phyloP scores from a whole-genome alignment of 2,797 vertebrate genomes.

The Mastacembelus armatus region DNA sequence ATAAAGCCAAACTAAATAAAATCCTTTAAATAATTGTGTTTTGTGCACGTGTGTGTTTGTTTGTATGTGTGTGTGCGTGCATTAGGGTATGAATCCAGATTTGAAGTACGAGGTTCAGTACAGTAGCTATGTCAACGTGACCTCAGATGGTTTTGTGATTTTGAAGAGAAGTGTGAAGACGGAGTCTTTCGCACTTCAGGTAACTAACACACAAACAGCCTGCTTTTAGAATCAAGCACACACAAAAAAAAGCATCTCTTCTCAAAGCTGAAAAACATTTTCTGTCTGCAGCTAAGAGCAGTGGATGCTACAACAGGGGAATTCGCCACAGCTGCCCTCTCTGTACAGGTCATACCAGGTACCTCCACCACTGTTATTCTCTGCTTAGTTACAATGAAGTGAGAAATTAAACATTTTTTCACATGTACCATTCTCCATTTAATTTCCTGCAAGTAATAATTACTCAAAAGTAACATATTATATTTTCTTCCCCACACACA shows the following conservation, averaged over 20 bases:
- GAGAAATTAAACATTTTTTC: background rate
- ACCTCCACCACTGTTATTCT: conserved; percentile 22
- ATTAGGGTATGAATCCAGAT: conserved; percentile 89
- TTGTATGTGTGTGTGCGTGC: background rate
- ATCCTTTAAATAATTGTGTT: fast-evolving
- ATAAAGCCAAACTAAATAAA: background rate
- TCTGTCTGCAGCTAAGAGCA: conserved; percentile 73
- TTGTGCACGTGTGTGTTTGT: background rate
- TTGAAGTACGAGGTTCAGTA: conserved; percentile 86
- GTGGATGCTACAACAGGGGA: conserved; percentile 80
- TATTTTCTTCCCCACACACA: too few relatives aligned
- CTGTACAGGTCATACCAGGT: conserved; percentile 84
- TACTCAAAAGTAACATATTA: too few relatives aligned
- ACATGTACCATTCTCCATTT: too few relatives aligned
- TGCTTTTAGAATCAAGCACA: background rate
- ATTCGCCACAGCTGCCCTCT: conserved; percentile 81
- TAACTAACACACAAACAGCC: conserved; percentile 4
- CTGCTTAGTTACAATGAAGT: background rate
- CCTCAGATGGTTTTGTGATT: conserved; percentile 87
- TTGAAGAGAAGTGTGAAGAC: conserved; percentile 81
- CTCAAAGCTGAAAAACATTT: background rate
- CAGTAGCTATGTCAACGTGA: conserved; percentile 87
- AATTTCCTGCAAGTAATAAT: too few relatives aligned
- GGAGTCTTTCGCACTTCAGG: conserved; percentile 82
- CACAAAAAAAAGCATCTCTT: too few relatives aligned